Conservation (phyloP, 2,113 vertebrate species). For the Caranx melampygus region DNA sequence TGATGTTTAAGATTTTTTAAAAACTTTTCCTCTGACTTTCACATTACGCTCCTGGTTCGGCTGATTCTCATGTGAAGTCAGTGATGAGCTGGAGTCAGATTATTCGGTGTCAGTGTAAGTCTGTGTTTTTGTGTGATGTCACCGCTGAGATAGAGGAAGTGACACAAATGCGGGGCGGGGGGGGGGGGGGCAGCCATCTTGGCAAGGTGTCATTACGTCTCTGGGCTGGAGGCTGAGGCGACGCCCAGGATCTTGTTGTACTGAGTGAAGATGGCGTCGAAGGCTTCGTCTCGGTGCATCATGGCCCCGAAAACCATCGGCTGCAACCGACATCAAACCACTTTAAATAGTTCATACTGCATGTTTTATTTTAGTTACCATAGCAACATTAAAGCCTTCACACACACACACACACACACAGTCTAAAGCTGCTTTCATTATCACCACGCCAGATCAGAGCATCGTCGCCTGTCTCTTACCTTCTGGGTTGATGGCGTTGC, state of each 20-base stretch:
- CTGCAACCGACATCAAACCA: conserved; percentile 72
- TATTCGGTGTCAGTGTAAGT: neutral
- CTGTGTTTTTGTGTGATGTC: neutral
- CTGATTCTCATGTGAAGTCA: neutral
- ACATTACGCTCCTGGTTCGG: neutral
- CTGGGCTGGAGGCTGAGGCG: conserved; percentile 77
- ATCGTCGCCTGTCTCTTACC: conserved; percentile 77
- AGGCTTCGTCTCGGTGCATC: conserved; percentile 98
- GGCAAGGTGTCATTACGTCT: conserved; percentile 80
- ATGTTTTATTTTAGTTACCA: too few species aligned
- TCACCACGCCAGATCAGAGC: too few species aligned
- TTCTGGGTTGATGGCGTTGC: conserved; percentile 95
- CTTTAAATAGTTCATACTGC: too few species aligned
- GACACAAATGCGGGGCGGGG: neutral
- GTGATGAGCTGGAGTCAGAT: neutral
- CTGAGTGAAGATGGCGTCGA: conserved; percentile 92
- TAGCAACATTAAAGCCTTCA: too few species aligned
- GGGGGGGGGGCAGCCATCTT: neutral
- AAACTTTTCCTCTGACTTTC: too few species aligned
- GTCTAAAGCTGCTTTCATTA: too few species aligned
- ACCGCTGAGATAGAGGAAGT: neutral
- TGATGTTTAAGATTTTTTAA: neutral
- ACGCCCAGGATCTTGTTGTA: conserved; percentile 84
- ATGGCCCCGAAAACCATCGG: conserved; percentile 98
- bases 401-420: too few species aligned